Evolutionary conservation across 2,797 vertebrate species (phyloP), one percentile per base, ranked within the genome.

Genomic region (Hoplostethus mediterraneus): DNA sequence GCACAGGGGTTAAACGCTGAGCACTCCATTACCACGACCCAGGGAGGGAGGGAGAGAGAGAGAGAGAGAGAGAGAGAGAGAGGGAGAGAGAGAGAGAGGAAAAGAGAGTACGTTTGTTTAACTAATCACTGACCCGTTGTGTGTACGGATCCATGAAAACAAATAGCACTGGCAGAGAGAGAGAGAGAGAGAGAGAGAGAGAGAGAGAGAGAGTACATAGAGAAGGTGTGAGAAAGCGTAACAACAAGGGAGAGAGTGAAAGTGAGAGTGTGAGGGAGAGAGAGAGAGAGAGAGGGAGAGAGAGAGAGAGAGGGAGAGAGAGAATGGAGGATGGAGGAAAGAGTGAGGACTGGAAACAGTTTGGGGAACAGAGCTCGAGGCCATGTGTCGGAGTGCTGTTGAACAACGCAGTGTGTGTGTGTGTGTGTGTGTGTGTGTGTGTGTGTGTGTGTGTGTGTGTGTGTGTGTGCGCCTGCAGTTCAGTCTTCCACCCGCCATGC

Each of bases 81-180:
- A 57, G 21, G 28, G 63, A 67, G 61, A 13, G 55, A 49, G 36
- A 10, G 10, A 38, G 5, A 13, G 45, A 28, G 42, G 53, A 47
- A 67, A 31, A 45, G n/a, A 40, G 38, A 55, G 10, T 2, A 48
- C 10, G 71, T 87, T 82, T 77, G 71, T 85, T 87, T 86, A 86
- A 83, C 74, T 83, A 62, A 75, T 80, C 59, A 30, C 54, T 72
- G 79, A 88, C 66, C 76, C 60, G 36, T 8, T 63, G 66, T 77
- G 59, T 81, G 64, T 30, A 75, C 59, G 42, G 61, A 69, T 75
- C 58, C 25, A 38, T 71, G 28, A 79, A 64, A 86, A 80, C 75
- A 86, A 85, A 82, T 51, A 60, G 40, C 49, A 54, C 12, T 25
- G 59, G 68, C 53, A 54, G 63, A 53, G 11, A 38, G 52, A 56